These are phyloP conservation scores for Ganaspis brasiliensis DNA, from an alignment of 2,888 invertebrate genomes.

Conservation along the genomic window DNA sequence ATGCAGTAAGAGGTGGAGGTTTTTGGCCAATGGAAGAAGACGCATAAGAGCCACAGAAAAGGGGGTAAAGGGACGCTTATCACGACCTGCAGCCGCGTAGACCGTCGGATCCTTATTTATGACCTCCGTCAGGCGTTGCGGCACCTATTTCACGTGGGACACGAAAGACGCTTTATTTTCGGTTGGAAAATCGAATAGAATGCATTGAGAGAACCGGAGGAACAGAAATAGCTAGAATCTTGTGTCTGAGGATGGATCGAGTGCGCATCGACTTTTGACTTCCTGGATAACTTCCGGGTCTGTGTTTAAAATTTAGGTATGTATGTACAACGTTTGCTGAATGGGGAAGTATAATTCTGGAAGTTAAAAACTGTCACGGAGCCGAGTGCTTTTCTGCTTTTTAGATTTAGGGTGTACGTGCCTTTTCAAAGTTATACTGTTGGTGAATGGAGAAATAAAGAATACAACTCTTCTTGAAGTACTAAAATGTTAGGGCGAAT, in stretches of 20 bases:
- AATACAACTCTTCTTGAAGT: neutral
- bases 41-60: conserved; percentile 54
- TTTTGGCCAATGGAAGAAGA: conserved; percentile 53
- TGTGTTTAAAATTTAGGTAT: conserved; percentile 13
- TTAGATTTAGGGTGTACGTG: conserved; percentile 25
- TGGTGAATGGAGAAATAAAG: neutral
- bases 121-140: conserved; percentile 70
- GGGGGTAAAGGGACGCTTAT: conserved; percentile 75
- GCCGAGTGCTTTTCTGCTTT: neutral
- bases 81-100: conserved; percentile 76
- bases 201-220: conserved; percentile 44
- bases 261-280: conserved; percentile 46
- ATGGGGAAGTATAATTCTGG: neutral
- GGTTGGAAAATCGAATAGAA: conserved; percentile 62
- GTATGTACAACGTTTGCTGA: neutral
- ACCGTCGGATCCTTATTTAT: conserved; percentile 80
- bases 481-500: neutral
- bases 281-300: conserved; percentile 39
- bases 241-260: conserved; percentile 25
- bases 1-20: conserved; percentile 45
- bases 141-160: conserved; percentile 70
- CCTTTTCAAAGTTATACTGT: neutral
- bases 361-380: conserved; percentile 15
- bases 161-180: conserved; percentile 70
- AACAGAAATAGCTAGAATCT: conserved; percentile 41